Conservation (phyloP, 2,888 invertebrate species). For the Ramazzottius varieornatus region DNA sequence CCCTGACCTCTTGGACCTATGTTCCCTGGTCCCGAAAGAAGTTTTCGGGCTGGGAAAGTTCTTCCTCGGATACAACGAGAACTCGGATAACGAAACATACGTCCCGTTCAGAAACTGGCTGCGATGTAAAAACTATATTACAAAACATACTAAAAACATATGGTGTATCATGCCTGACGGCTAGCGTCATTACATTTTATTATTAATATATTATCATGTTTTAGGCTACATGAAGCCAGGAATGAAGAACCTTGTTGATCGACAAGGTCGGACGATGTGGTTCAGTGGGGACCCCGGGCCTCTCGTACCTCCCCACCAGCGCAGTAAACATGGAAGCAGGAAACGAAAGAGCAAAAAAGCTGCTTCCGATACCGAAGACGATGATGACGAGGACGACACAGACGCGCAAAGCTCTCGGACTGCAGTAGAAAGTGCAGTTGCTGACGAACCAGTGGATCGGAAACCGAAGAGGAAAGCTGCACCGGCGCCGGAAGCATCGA, state of each 20-base stretch:
- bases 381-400: too few relatives aligned
- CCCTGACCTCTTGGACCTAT: conserved; percentile 18
- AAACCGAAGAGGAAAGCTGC: too few relatives aligned
- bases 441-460: too few relatives aligned
- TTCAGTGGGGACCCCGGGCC: conserved; percentile 18
- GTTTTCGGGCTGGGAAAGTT: conserved; percentile 13
- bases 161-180: too few relatives aligned
- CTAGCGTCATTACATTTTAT: too few relatives aligned
- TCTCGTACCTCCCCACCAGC: conserved; percentile 15
- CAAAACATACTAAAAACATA: too few relatives aligned
- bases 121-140: too few relatives aligned
- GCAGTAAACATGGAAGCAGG: background rate
- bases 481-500: too few relatives aligned
- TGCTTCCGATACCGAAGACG: background rate
- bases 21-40: conserved; percentile 16
- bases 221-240: conserved; percentile 19
- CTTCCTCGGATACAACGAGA: conserved; percentile 15
- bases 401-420: too few relatives aligned
- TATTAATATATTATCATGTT: too few relatives aligned
- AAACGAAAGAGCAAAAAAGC: background rate
- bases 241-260: conserved; percentile 20
- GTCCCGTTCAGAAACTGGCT: conserved; percentile 17
- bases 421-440: too few relatives aligned
- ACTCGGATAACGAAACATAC: conserved; percentile 11
- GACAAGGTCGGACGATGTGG: conserved; percentile 21